Base-by-base conservation (phyloP, 2,113 vertebrate genomes). In the Psittacula cyanocephala region DNA sequence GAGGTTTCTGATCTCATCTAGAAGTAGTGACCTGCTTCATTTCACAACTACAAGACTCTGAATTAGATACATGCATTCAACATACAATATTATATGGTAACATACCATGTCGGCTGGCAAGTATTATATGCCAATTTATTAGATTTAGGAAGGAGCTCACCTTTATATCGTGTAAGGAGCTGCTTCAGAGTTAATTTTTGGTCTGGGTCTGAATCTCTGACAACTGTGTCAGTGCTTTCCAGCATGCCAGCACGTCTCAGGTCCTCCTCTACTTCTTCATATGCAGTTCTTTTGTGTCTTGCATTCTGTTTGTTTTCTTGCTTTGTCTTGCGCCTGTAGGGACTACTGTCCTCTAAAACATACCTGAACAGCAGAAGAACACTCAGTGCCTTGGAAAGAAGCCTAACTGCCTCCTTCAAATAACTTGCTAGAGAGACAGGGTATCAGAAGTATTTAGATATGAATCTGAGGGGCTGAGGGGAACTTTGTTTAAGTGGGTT, bases 151-250 rank as follows among this genome's bases (percentile, higher is more conserved):
- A 68, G 50, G 41, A 86, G 15, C 29, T 93, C 97, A 99, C 99
- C 98, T 98, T 98, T 99, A 59, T 98, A 99, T 95, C 99, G 96
- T 76, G 96, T 28, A 3, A 98, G 89, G 60, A 99, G 98, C 63
- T 99, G 99, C 84, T 98, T 98, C 72, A 99, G 97, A 85, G 97
- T 98, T 90, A 99, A 97, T 92, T 99, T 98, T 62, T 99, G 99
- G 95, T 99, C 99, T 59, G 99, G 99, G 41, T 99, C 92, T 4
- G 98, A 98, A 94, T 99, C 99, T 96, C 98, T 99, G 49, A 99
- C 97, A 60, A 95, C 82, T 3, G 97, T 97, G 77, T 97, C 98
- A 37, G 69, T 8, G 69, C 97, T 97, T 70, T 97, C 97, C 35
- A 99, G 95, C 69, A 98, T 93, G 92, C 98, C 98, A 82, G 98